These are phyloP conservation scores for Sapayoa aenigma DNA, from an alignment of 2,113 vertebrate genomes.

Conservation along the genomic window DNA sequence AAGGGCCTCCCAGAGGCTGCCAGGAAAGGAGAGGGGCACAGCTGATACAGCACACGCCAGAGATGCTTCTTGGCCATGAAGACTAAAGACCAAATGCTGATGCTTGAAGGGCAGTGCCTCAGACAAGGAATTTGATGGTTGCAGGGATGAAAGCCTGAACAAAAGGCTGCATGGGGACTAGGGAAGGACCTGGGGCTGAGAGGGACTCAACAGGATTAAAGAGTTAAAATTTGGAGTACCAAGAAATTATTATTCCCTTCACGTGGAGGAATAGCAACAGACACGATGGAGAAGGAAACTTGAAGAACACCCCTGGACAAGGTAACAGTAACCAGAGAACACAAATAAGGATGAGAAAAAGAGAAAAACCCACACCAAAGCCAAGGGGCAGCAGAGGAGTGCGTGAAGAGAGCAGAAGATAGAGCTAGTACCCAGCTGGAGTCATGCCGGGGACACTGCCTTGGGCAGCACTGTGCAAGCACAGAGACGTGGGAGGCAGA, in stretches of 20 bases:
- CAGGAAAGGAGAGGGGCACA: neutral
- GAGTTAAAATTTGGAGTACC: neutral
- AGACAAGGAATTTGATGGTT: neutral
- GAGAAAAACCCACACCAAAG: neutral
- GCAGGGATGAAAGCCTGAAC: neutral
- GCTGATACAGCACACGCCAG: fast-evolving
- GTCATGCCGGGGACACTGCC: neutral
- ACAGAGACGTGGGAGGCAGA: neutral
- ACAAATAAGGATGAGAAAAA: neutral
- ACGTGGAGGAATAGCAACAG: neutral
- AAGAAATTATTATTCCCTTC: neutral
- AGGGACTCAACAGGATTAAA: neutral
- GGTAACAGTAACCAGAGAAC: neutral
- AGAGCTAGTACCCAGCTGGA: neutral
- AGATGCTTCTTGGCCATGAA: neutral
- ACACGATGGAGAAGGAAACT: neutral
- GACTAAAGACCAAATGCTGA: neutral
- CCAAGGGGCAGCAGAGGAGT: neutral
- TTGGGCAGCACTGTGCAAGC: neutral
- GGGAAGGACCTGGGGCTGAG: neutral
- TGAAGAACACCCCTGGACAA: neutral
- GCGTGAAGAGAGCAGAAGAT: neutral
- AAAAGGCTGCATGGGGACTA: neutral
- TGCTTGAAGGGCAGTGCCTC: neutral
- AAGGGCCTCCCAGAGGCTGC: neutral